Evolutionary conservation across 23 tunicate genomes (phyloP), one percentile per base, ranked within the genome.

Genomic region (Clavelina lepadiformis): DNA sequence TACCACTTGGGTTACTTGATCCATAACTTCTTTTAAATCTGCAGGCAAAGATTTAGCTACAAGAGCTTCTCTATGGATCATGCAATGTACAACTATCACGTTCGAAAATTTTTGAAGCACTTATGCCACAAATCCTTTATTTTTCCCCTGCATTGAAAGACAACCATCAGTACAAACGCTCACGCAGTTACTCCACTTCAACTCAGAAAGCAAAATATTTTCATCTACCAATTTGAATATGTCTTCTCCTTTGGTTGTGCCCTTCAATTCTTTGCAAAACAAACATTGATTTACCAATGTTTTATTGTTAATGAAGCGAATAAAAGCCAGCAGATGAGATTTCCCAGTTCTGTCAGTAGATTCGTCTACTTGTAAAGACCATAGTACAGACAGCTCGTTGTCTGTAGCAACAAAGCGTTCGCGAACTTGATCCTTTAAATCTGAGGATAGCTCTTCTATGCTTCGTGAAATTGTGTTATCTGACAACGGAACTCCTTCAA

Each of bases 71-170:
- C n/a, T n/a, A 18, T 71, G 79, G 25, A 73, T 71, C 77, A 71
- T 71, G 65, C 77, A 71, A 71, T 71, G 77, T 53, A 71, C 77
- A 56, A 57, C 25, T 58, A 71, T 8, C 67, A 35, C 77, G 58
- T 71, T 71, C 34, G 77, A 67, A 71, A 56, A 56, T 56, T 57
- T 58, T 71, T 71, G 69, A 53, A 28, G 69, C 53, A 58, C 51
- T 35, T 71, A 58, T 71, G 77, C 77, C 35, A 71, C 79, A 73
- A 73, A 73, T 60, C 79, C 79, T 73, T 62, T 73, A 46, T 73
- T 60, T 59, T 41, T 46, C 33, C 69, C 69, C 38, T 44, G 69
- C 79, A 73, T 73, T 7, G 79, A 60, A 45, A 58, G 69, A 45
- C 69, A 51, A 30, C 74, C 67, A 31, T 69, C 62, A 26, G 63